These are phyloP conservation scores for Perithous albicinctus DNA, from an alignment of 2,888 invertebrate species.

Conservation along the genomic window DNA sequence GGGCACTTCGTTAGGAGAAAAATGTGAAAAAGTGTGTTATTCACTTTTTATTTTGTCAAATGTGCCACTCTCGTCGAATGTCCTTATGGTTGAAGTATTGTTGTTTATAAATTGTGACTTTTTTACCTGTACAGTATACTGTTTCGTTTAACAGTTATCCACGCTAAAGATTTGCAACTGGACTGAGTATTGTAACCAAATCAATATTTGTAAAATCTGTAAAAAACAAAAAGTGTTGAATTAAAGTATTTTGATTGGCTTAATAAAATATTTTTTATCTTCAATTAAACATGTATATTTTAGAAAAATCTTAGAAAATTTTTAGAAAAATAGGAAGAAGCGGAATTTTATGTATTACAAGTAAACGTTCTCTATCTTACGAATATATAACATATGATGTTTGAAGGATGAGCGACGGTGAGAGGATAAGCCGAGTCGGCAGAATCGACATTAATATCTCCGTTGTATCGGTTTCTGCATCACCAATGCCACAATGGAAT, in stretches of 20 bases:
- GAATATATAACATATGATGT: not conserved
- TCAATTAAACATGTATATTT: too few species aligned
- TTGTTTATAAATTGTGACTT: not conserved
- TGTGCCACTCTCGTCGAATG: slow-evolving; percentile 33
- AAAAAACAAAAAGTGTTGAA: too few species aligned
- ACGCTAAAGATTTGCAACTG: too few species aligned
- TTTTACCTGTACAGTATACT: not conserved
- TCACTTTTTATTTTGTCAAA: slow-evolving; percentile 20
- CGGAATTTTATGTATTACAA: not conserved
- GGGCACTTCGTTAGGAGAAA: slow-evolving; percentile 72
- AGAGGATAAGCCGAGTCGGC: not conserved
- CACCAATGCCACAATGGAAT: slow-evolving; percentile 53
- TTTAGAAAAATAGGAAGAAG: too few species aligned
- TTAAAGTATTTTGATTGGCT: not conserved
- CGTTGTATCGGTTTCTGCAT: not conserved
- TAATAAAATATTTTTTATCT: not conserved
- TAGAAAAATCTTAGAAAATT: too few species aligned
- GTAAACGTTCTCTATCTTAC: not conserved
- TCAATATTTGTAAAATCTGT: too few species aligned
- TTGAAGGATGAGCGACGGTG: not conserved
- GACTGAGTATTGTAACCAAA: too few species aligned
- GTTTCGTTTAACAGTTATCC: not conserved
- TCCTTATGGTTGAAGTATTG: slow-evolving; percentile 41
- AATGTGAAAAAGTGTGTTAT: slow-evolving; percentile 45
- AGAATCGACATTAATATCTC: not conserved